A percentile compares a stretch with the other conserved stretches of the same genome.
phyloP scores from a whole-genome alignment of 2,797 vertebrate species.

The Melopsittacus undulatus region DNA sequence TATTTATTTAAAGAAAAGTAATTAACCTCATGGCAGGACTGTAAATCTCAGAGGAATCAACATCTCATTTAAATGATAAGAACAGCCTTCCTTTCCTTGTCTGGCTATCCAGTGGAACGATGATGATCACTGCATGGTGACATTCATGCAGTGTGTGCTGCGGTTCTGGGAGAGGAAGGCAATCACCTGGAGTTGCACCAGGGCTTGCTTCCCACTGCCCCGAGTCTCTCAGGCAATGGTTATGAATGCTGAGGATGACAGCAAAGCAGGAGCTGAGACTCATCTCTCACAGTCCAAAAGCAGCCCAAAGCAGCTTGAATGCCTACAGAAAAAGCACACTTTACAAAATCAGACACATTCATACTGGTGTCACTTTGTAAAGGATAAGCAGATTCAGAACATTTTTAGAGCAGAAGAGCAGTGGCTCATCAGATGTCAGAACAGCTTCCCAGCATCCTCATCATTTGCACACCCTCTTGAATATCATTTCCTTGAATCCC shows the following conservation, averaged over 20 bases:
- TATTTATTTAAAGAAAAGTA: slow-evolving; percentile 30
- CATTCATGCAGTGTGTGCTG: rapidly evolving
- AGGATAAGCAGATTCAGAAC: slow-evolving; percentile 30
- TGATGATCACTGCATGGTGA: not conserved
- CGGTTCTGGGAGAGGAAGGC: not conserved
- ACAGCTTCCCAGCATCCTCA: not conserved
- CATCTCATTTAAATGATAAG: not conserved
- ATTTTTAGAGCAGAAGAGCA: slow-evolving; percentile 9
- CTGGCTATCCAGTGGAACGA: not conserved
- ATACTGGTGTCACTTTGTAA: not conserved
- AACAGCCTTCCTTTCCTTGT: not conserved
- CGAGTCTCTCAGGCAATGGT: not conserved
- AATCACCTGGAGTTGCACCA: not conserved
- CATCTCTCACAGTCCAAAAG: not conserved
- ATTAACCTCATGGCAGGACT: slow-evolving; percentile 20
- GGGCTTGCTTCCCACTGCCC: not conserved
- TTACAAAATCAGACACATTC: slow-evolving; percentile 44
- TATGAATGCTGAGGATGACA: not conserved
- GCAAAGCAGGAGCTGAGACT: not conserved
- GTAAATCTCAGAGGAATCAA: not conserved
- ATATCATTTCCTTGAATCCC: not conserved
- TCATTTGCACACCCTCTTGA: not conserved
- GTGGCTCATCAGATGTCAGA: slow-evolving; percentile 8
- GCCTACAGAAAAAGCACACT: not conserved
- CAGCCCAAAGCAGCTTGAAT: not conserved